A percentile compares a stretch with the other conserved stretches of the same genome.
Evolutionary conservation across 2,888 invertebrate genomes (phyloP).

Genomic region (Diploptera punctata): DNA sequence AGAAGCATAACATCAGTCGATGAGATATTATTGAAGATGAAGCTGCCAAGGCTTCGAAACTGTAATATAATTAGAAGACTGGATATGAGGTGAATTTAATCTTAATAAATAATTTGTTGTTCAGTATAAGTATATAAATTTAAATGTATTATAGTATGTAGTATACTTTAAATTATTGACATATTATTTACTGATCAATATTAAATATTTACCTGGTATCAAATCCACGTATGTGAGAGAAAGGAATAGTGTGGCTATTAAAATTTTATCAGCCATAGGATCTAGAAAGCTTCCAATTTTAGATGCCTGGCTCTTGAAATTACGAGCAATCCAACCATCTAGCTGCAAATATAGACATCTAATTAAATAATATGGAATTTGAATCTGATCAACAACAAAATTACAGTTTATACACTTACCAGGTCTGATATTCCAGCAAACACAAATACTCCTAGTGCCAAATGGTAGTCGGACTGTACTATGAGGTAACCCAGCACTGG

Average conservation of each 20-base stretch:
- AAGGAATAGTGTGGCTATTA: constrained; percentile 88
- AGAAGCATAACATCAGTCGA: too few species aligned
- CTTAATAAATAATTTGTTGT: too few species aligned
- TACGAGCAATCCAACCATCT: constrained; percentile 96
- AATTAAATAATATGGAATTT: too few species aligned
- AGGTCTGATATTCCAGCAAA: constrained; percentile 92
- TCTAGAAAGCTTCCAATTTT: constrained; percentile 95
- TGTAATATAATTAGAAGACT: too few species aligned
- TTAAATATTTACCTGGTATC: constrained; percentile 74
- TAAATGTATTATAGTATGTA: too few species aligned
- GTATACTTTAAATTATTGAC: too few species aligned
- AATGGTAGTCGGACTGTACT: constrained; percentile 74
- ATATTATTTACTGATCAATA: too few species aligned
- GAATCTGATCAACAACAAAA: not conserved
- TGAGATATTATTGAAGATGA: too few species aligned
- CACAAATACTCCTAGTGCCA: constrained; percentile 82
- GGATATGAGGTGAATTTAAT: too few species aligned
- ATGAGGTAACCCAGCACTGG: constrained; percentile 92
- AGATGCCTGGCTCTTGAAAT: constrained; percentile 89
- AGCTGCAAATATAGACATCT: too few species aligned
- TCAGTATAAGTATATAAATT: too few species aligned
- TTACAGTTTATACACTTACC: constrained; percentile 64
- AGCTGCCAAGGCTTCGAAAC: too few species aligned
- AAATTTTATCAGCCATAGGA: constrained; percentile 95
- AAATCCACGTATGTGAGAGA: constrained; percentile 85